A percentile compares a stretch with the other conserved stretches of the same genome.
Conservation (phyloP, 2,113 vertebrate species). For the Macrotis lagotis region DNA sequence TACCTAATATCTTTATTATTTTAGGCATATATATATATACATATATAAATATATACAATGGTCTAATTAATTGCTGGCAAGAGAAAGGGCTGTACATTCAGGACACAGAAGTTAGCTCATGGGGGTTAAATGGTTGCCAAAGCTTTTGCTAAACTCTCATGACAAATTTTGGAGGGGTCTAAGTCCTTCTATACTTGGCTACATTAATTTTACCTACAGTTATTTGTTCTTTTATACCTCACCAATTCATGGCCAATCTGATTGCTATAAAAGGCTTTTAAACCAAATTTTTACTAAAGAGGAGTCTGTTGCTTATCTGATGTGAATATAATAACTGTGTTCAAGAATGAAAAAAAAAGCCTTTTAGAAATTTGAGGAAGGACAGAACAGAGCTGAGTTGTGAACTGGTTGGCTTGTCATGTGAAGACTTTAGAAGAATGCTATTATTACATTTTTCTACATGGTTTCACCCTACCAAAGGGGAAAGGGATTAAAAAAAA, state of each 20-base stretch:
- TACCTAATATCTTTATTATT: neutral
- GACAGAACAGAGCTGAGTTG: neutral
- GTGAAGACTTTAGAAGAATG: no score
- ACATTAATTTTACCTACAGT: neutral
- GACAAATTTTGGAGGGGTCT: neutral
- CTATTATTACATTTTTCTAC: neutral
- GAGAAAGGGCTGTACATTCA: neutral
- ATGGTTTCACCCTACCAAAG: accelerated
- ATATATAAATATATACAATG: no score
- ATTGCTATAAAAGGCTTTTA: neutral
- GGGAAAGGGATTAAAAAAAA: neutral
- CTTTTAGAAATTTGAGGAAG: neutral
- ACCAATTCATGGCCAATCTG: slow-evolving; percentile 10
- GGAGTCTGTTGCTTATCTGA: slow-evolving; percentile 10
- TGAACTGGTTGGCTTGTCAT: neutral
- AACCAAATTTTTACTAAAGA: neutral
- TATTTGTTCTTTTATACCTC: neutral
- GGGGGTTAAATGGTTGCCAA: neutral
- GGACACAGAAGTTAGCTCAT: neutral
- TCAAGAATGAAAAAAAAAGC: neutral
- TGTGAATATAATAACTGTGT: neutral
- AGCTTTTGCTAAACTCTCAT: neutral
- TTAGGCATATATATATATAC: neutral
- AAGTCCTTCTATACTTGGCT: neutral
- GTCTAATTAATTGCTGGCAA: neutral